Conservation (phyloP, 2,797 vertebrate species). For the Otolemur crassicaudatus region DNA sequence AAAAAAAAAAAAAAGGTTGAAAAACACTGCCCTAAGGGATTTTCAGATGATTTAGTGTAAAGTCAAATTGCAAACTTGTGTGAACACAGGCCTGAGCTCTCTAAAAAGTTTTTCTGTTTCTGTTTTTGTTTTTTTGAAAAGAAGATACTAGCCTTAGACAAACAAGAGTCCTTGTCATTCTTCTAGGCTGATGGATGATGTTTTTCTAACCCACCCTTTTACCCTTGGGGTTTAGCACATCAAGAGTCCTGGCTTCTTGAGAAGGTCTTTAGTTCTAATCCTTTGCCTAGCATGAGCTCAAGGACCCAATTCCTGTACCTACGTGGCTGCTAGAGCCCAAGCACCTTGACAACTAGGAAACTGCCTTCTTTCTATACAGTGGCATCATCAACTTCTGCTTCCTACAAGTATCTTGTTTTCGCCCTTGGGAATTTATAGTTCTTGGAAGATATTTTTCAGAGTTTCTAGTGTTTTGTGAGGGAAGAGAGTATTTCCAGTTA, state of each 20-base stretch:
- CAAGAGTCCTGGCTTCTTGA: background rate
- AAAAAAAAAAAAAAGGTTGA: too few species aligned
- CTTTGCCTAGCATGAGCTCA: background rate
- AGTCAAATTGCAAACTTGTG: background rate
- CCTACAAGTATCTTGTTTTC: background rate
- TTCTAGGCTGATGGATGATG: background rate
- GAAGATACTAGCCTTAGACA: background rate
- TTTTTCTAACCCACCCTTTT: background rate
- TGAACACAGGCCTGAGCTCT: background rate
- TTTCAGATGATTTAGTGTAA: background rate
- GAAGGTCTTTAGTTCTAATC: background rate
- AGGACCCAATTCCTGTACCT: background rate
- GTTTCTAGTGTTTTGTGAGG: background rate
- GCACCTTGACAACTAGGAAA: background rate
- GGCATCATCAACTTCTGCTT: background rate
- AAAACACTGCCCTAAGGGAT: too few species aligned
- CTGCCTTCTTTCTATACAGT: accelerated
- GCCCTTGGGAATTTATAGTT: background rate
- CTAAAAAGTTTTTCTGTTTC: background rate
- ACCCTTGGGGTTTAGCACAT: background rate
- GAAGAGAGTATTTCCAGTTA: slow-evolving; percentile 26
- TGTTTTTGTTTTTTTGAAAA: background rate
- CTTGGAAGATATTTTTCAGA: slow-evolving; percentile 31
- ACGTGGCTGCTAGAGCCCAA: background rate
- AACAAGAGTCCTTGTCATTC: background rate